A percentile compares a stretch with the other conserved stretches of the same genome.
These are phyloP conservation scores for Oligia fasciuncula DNA, from an alignment of 2,888 invertebrate species.

Conservation along the genomic window DNA sequence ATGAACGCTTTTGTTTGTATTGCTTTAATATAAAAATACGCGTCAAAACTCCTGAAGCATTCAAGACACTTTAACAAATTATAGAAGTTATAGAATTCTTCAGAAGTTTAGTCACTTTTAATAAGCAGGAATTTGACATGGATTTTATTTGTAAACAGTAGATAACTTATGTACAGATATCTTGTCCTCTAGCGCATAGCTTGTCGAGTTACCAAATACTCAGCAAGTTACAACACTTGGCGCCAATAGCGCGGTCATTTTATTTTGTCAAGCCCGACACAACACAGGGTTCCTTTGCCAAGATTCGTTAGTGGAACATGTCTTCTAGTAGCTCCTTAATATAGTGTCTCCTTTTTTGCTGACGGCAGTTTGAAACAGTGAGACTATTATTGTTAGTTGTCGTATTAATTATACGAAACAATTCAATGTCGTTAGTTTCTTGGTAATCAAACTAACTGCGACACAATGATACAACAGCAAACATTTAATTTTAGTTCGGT, in stretches of 20 bases:
- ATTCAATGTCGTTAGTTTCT: background rate
- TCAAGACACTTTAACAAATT: too few species aligned
- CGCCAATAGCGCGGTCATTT: conserved; percentile 9
- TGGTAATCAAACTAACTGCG: conserved; percentile 12
- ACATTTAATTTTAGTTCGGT: conserved; percentile 6
- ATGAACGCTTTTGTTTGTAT: conserved; percentile 3
- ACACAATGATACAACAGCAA: conserved; percentile 13
- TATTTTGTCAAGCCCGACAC: conserved; percentile 30
- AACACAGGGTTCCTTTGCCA: conserved; percentile 35
- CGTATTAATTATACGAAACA: background rate
- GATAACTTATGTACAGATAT: background rate
- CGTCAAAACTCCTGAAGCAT: too few species aligned
- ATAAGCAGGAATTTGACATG: background rate
- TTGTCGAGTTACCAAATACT: background rate
- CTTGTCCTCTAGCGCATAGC: background rate
- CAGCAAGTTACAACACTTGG: background rate
- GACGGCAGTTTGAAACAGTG: background rate
- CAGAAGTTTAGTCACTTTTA: too few species aligned
- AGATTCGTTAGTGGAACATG: conserved; percentile 42
- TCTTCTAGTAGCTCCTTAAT: conserved; percentile 9
- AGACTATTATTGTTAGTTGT: background rate
- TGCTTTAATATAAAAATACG: conserved; percentile 4
- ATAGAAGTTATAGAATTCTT: too few species aligned
- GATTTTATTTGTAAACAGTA: background rate
- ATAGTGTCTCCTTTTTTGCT: conserved; percentile 15